Evolutionary conservation across 2,888 invertebrate genomes (phyloP).

Genomic region (Eueremaeus valkanovi): DNA sequence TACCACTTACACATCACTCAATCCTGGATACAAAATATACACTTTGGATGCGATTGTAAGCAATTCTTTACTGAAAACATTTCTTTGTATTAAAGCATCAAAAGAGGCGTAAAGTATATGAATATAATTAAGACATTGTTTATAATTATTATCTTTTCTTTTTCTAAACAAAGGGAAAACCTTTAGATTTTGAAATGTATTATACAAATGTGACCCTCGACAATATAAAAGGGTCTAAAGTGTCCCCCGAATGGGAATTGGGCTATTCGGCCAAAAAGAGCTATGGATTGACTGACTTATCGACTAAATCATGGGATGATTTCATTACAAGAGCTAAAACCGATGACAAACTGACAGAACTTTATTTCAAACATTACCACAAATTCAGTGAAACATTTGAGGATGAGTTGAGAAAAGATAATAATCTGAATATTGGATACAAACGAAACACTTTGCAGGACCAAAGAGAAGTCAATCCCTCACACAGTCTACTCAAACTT

Average conservation of each 20-base stretch:
- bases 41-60: background rate
- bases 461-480: background rate
- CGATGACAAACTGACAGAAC: background rate
- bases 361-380: conserved; percentile 26
- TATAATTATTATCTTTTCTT: background rate
- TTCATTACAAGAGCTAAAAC: conserved; percentile 18
- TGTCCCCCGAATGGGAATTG: conserved; percentile 1
- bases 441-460: background rate
- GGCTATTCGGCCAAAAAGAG: conserved; percentile 14
- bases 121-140: too few species aligned
- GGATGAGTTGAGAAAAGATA: too few species aligned
- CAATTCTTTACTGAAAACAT: background rate
- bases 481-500: too few species aligned
- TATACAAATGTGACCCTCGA: conserved; percentile 11
- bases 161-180: background rate
- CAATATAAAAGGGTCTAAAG: background rate
- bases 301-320: conserved; percentile 9
- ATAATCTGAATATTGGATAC: background rate
- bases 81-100: background rate
- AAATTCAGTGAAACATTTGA: conserved; percentile 5
- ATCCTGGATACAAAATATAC: conserved; percentile 1
- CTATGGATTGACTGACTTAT: conserved; percentile 15
- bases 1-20: background rate
- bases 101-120: too few species aligned
- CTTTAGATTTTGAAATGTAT: conserved; percentile 21